These are phyloP conservation scores for Dryococelus australis DNA, from an alignment of 2,888 invertebrate genomes.

Conservation along the genomic window DNA sequence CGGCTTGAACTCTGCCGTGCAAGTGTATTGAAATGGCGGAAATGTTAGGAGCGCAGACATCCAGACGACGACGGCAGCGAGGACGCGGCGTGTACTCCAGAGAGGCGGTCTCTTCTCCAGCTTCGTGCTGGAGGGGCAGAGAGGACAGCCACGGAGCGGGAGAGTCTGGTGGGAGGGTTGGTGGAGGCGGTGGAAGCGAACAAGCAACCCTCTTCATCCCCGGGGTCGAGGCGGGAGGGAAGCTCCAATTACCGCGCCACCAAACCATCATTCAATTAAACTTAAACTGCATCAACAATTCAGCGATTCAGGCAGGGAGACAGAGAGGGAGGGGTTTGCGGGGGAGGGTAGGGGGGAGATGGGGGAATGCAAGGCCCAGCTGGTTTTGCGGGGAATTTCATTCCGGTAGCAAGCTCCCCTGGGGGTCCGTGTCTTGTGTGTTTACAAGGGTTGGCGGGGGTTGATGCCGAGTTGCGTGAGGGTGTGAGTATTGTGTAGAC, in stretches of 20 bases:
- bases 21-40: too few relatives aligned
- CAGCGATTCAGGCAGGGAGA: conserved; percentile 34
- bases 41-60: too few relatives aligned
- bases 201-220: conserved; percentile 13
- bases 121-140: not conserved
- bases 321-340: not conserved
- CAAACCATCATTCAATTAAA: conserved; percentile 49
- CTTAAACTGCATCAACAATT: conserved; percentile 49
- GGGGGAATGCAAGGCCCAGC: not conserved
- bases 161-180: not conserved
- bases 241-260: conserved; percentile 16
- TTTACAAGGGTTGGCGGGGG: not conserved
- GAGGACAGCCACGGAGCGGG: not conserved
- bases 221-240: not conserved
- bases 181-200: not conserved
- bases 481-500: not conserved
- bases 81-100: too few relatives aligned
- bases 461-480: not conserved
- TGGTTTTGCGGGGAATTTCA: not conserved
- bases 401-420: not conserved
- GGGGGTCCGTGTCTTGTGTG: not conserved
- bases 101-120: too few relatives aligned
- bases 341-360: not conserved
- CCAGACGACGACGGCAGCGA: too few relatives aligned
- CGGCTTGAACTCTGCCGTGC: too few relatives aligned